Conservation (phyloP, 2,797 vertebrate genomes). For the Hemitrygon akajei region DNA sequence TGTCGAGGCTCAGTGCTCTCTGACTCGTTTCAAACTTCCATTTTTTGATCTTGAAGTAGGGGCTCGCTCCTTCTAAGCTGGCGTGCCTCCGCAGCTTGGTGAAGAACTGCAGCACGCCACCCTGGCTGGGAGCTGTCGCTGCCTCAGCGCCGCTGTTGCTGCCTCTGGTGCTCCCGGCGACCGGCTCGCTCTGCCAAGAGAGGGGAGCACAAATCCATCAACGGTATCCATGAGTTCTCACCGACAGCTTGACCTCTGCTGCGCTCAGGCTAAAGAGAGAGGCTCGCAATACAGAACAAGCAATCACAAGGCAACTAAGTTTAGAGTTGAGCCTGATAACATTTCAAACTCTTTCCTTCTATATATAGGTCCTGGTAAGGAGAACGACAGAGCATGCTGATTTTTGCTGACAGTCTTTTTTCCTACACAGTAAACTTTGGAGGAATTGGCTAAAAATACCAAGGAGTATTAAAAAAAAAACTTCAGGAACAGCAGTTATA, state of each 20-base stretch:
- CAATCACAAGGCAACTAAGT: background rate
- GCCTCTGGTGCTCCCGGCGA: conserved; percentile 50
- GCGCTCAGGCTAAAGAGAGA: conserved; percentile 13
- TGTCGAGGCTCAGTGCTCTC: conserved; percentile 89
- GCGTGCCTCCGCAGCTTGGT: conserved; percentile 83
- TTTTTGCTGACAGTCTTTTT: background rate
- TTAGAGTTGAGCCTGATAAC: conserved; percentile 3
- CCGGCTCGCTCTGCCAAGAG: conserved; percentile 54
- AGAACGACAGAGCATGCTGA: background rate
- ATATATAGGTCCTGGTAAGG: background rate
- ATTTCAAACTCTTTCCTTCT: background rate
- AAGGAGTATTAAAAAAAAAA: background rate
- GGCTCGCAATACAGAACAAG: background rate
- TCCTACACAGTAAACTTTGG: background rate
- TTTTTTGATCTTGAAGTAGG: conserved; percentile 92
- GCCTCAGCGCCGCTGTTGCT: conserved; percentile 41
- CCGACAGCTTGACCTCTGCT: background rate
- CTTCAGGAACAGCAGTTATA: background rate
- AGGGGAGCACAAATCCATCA: background rate
- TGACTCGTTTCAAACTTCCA: conserved; percentile 93
- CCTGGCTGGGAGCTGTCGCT: conserved; percentile 52
- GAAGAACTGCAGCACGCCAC: conserved; percentile 80
- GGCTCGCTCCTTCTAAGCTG: conserved; percentile 88
- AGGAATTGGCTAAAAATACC: background rate
- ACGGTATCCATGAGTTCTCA: background rate